phyloP scores from a whole-genome alignment of 2,888 invertebrate species.

The Troides aeacus region DNA sequence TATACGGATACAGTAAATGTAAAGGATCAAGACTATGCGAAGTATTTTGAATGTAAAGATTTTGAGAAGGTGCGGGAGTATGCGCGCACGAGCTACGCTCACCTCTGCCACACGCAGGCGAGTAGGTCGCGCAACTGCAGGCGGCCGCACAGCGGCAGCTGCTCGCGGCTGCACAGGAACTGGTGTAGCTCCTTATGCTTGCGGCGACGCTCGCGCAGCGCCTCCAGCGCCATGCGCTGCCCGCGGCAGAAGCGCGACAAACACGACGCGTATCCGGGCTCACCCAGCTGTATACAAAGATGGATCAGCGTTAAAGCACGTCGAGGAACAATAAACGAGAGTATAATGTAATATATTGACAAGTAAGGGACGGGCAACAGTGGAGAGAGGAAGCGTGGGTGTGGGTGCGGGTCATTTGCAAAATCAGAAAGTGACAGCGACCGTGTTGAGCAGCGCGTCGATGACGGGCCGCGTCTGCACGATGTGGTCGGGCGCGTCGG shows the following conservation, averaged over 20 bases:
- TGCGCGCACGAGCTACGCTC: not conserved
- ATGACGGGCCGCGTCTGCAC: slow-evolving; percentile 63
- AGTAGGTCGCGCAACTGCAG: slow-evolving; percentile 90
- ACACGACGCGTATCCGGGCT: slow-evolving; percentile 86
- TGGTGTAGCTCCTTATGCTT: slow-evolving; percentile 88
- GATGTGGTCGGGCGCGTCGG: slow-evolving; percentile 44
- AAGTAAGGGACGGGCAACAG: too few relatives aligned
- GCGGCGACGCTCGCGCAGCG: slow-evolving; percentile 86
- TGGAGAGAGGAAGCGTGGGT: too few relatives aligned
- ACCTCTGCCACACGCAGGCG: slow-evolving; percentile 77
- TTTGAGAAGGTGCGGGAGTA: too few relatives aligned
- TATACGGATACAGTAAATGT: too few relatives aligned
- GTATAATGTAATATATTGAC: too few relatives aligned
- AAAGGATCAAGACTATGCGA: too few relatives aligned
- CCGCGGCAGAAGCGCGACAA: slow-evolving; percentile 90
- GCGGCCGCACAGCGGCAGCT: slow-evolving; percentile 89
- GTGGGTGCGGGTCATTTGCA: too few relatives aligned
- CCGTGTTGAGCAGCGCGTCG: slow-evolving; percentile 65
- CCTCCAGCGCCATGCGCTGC: slow-evolving; percentile 92
- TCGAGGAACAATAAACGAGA: too few relatives aligned
- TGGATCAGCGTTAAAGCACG: too few relatives aligned
- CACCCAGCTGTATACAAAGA: slow-evolving; percentile 79
- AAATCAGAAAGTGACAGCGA: slow-evolving; percentile 35
- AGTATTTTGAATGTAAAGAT: too few relatives aligned
- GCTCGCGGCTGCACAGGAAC: slow-evolving; percentile 88